phyloP scores from a whole-genome alignment of 2,113 vertebrate species.

The Apistogramma diplotaenia region DNA sequence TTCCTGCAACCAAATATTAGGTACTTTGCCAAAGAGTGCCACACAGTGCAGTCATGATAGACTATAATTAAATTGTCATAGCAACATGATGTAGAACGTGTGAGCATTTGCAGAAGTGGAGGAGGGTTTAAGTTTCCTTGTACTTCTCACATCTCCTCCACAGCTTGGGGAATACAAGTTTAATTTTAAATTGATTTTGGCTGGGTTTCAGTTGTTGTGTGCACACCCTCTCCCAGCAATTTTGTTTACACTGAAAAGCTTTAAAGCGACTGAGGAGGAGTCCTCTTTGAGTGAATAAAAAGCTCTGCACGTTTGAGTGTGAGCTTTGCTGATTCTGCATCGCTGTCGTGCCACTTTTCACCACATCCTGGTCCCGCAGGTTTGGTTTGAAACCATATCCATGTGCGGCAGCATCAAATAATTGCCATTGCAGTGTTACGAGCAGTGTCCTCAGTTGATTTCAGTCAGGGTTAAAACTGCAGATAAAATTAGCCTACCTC shows the following conservation, averaged over 20 bases:
- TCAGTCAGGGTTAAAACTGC: neutral
- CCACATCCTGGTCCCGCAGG: slow-evolving; percentile 61
- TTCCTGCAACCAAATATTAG: slow-evolving; percentile 33
- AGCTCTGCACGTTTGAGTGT: neutral
- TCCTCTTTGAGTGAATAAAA: slow-evolving; percentile 11
- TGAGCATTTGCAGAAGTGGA: slow-evolving; percentile 41
- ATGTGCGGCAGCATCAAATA: neutral
- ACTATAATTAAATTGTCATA: slow-evolving; percentile 69
- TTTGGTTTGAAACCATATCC: slow-evolving; percentile 31
- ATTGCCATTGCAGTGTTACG: neutral
- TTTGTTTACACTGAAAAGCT: neutral
- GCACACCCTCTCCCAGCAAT: neutral
- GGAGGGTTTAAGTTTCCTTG: slow-evolving; percentile 34
- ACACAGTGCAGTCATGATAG: slow-evolving; percentile 18
- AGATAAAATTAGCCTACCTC: neutral
- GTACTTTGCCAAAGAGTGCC: slow-evolving; percentile 45
- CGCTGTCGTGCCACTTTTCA: slow-evolving; percentile 29
- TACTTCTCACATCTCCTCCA: slow-evolving; percentile 43
- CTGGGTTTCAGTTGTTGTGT: neutral
- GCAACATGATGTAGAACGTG: slow-evolving; percentile 45
- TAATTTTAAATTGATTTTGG: slow-evolving; percentile 39
- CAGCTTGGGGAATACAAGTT: slow-evolving; percentile 12
- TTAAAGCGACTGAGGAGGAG: slow-evolving; percentile 10
- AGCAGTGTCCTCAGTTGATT: neutral
- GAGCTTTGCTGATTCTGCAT: slow-evolving; percentile 46